Base-by-base conservation (phyloP, 2,113 vertebrate genomes). In the Oxygymnocypris stewartii region DNA sequence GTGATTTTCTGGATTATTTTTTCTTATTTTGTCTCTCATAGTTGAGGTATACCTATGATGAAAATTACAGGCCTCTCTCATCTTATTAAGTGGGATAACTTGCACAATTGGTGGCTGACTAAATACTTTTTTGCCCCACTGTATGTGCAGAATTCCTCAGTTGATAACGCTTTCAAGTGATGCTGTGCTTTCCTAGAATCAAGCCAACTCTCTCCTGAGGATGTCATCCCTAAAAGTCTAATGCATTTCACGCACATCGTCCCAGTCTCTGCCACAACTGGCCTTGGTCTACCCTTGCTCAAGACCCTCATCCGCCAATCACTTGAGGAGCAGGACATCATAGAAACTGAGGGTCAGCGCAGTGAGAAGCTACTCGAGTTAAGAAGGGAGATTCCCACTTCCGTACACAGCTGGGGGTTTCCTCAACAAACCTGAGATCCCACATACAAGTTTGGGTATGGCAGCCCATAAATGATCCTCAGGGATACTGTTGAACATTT, bases 211-310 rank as follows among this genome's bases (percentile, higher is more conserved):
- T 75, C 97, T 84, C 91, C 95, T 16, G 93, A 94, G 47, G 93
- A 95, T 84, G 92, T 96, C 87, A 91, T 95, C 90, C 96, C 97
- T 0, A 92, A 90, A 59, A 95, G 74, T 35, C 92, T 59, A 31
- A 16, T 97, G 37, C 80, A 91, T 18, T 99, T 99, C 92, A 94
- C 91, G 63, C 92, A 97, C 1, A 86, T 97, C 67, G 90, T 99
- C 86, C 97, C 98, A 0, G 2, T 99, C 85, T 99, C 98, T 44
- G 93, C 96, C 0, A 3, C 87, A 20, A 96, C 94, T 0, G 95
- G 96, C 63, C 93, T 95, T 85, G 97, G 98, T 74, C 92, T 97
- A 13, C 93, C 96, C 4, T 88, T 93, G 65, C 93, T 99, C 57
- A 98, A 97, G 91, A 86, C 40, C 9, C 88, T 90, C 82, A 88